Evolutionary conservation across 2,113 vertebrate species (phyloP).

Genomic region (mouse (Mus musculus)): DNA sequence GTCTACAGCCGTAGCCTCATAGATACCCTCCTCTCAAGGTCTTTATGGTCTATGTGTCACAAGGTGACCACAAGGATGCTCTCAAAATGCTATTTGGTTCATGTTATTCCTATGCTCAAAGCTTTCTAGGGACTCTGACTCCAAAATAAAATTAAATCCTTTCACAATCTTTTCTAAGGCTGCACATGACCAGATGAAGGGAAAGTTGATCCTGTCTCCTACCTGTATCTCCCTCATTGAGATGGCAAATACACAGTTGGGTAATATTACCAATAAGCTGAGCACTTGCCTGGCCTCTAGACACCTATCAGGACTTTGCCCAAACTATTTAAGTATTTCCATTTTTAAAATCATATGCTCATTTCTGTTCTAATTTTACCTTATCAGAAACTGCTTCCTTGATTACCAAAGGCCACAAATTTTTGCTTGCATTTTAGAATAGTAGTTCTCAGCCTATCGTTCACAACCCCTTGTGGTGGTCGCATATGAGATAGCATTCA

Average conservation of each 20-base stretch:
- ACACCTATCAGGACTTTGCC: not conserved
- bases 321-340: fast-evolving
- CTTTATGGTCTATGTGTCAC: not conserved
- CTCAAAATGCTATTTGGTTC: not conserved
- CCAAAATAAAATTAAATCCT: not conserved
- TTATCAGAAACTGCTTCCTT: not conserved
- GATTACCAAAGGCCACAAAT: not conserved
- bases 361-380: not conserved
- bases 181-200: not conserved
- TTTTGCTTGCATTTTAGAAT: not conserved
- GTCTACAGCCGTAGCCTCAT: not conserved
- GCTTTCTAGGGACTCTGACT: not conserved
- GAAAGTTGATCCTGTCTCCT: not conserved
- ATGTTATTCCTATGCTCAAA: not conserved
- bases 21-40: not conserved
- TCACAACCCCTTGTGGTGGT: not conserved
- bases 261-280: too few relatives aligned
- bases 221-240: not conserved
- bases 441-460: not conserved
- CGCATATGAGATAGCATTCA: not conserved
- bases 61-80: not conserved
- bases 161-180: not conserved
- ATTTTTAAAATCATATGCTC: not conserved
- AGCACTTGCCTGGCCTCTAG: not conserved
- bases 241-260: not conserved